Conservation (phyloP, 2,113 vertebrate genomes). For the Mionectes macconnelli region DNA sequence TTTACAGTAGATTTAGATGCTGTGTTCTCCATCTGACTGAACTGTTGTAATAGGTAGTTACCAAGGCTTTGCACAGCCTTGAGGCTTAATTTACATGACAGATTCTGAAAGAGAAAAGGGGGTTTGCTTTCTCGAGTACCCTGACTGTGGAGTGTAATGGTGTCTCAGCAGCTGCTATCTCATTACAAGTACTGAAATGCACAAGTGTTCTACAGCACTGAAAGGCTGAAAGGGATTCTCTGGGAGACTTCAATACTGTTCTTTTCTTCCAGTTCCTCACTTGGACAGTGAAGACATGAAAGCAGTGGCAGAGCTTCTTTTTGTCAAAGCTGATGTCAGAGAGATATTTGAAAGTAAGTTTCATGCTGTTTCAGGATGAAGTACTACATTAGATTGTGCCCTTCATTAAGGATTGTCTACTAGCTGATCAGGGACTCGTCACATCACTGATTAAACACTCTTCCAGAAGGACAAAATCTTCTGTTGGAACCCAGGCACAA, state of each 20-base stretch:
- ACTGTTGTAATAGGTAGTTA: not conserved
- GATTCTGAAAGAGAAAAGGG: not conserved
- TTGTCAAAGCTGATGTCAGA: not conserved
- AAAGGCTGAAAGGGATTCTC: not conserved
- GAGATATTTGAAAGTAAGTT: slow-evolving; percentile 32
- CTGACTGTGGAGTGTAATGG: not conserved
- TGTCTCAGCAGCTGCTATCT: not conserved
- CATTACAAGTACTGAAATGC: not conserved
- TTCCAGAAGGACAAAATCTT: not conserved
- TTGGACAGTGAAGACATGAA: not conserved
- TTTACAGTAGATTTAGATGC: not conserved
- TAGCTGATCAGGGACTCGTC: not conserved
- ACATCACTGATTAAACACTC: not conserved
- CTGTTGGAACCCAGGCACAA: not conserved
- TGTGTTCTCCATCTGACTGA: not conserved
- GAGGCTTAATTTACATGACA: not conserved
- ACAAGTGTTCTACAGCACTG: fast-evolving
- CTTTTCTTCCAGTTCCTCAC: not conserved
- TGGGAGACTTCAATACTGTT: not conserved
- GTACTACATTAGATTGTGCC: not conserved
- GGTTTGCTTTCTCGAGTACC: not conserved
- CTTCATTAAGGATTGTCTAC: not conserved
- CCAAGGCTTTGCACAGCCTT: not conserved
- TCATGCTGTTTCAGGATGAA: not conserved
- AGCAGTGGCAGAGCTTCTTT: not conserved